A percentile compares a stretch with the other conserved stretches of the same genome.
These are phyloP conservation scores for Oncopeltus fasciatus DNA, from an alignment of 1,140 invertebrate species.

Conservation along the genomic window DNA sequence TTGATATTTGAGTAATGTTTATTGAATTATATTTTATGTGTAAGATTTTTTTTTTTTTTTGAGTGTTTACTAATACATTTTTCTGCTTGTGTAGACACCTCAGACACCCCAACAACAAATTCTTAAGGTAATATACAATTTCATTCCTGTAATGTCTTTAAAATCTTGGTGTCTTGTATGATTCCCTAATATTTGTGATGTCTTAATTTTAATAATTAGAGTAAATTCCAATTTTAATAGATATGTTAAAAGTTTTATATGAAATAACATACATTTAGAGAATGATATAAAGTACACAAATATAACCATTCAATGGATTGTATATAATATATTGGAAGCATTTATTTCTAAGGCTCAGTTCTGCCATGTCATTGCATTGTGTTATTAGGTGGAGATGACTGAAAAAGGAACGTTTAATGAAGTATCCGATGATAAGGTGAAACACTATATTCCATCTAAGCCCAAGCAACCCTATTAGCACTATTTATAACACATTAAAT, in stretches of 20 bases:
- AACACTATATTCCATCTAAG: not conserved
- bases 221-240: no score
- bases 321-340: no score
- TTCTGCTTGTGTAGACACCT: slow-evolving; percentile 19
- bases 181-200: not conserved
- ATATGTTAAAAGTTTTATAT: no score
- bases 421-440: slow-evolving; percentile 26
- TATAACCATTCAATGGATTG: no score
- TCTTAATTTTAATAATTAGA: no score
- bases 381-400: slow-evolving; percentile 34
- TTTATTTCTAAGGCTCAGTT: no score
- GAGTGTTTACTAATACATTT: slow-evolving; percentile 14
- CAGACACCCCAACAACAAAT: slow-evolving; percentile 33
- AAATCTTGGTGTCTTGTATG: not conserved
- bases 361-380: not conserved
- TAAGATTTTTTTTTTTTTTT: no score
- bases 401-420: slow-evolving; percentile 38
- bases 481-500: not conserved
- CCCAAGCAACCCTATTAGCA: not conserved
- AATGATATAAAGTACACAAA: no score
- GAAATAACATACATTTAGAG: no score
- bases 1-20: no score
- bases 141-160: not conserved
- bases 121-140: slow-evolving; percentile 32
- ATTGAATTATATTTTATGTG: no score